Evolutionary conservation across 2,113 vertebrate species (phyloP).

Genomic region (Phylloscopus trochiloides): DNA sequence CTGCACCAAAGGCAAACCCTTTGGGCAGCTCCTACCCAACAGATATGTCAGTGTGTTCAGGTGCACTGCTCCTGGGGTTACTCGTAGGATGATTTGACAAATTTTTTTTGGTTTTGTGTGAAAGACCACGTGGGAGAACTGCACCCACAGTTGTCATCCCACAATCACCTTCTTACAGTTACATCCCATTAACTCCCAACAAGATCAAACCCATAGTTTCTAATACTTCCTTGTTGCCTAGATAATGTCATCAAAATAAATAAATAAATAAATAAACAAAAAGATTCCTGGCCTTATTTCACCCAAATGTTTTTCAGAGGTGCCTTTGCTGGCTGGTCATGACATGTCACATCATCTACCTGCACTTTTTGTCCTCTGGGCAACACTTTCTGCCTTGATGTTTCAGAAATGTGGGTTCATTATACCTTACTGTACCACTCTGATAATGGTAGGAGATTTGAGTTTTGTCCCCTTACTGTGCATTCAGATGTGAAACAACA

Average conservation of each 20-base stretch:
- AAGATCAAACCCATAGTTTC: not conserved
- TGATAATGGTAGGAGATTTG: not conserved
- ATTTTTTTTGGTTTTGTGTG: not conserved
- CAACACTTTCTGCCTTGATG: not conserved
- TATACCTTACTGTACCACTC: not conserved
- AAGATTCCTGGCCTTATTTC: not conserved
- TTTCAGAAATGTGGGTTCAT: not conserved
- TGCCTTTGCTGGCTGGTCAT: not conserved
- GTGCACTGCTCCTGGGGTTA: not conserved
- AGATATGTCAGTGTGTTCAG: not conserved
- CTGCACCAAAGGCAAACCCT: not conserved
- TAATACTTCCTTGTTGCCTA: accelerated
- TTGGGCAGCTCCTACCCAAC: not conserved
- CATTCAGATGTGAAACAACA: not conserved
- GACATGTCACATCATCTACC: accelerated
- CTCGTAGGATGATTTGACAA: not conserved
- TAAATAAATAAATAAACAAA: not conserved
- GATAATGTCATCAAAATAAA: not conserved
- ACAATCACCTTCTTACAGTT: not conserved
- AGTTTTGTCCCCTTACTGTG: not conserved
- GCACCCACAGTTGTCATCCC: not conserved
- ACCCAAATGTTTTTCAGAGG: not conserved
- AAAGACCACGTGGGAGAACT: not conserved
- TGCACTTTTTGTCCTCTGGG: not conserved
- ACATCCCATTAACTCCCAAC: not conserved